Conservation (phyloP, 2,113 vertebrate species). For the Drymodes brunneopygia region DNA sequence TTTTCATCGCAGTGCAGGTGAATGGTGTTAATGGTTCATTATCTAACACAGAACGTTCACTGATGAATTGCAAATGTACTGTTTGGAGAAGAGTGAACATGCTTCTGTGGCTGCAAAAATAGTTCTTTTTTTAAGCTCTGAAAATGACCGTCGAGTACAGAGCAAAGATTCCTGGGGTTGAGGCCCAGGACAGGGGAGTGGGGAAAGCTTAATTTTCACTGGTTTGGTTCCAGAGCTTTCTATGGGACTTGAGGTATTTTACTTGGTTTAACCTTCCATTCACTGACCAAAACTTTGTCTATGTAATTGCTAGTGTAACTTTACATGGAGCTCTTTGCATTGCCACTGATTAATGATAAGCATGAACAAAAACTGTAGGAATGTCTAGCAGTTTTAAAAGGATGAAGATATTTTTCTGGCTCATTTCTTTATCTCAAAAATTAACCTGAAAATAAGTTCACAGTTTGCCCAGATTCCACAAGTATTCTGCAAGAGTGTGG, state of each 20-base stretch:
- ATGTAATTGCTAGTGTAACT: background rate
- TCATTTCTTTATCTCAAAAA: background rate
- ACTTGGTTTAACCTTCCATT: background rate
- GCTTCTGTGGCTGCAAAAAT: background rate
- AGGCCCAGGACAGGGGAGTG: background rate
- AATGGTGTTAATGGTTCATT: conserved; percentile 60
- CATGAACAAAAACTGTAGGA: background rate
- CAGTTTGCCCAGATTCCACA: background rate
- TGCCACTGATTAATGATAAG: background rate
- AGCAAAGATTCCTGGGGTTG: background rate
- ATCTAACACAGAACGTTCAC: conserved; percentile 31
- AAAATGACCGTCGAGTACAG: background rate
- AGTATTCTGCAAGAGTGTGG: background rate
- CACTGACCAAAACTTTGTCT: background rate
- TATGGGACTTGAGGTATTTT: background rate
- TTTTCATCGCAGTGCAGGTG: conserved; percentile 51
- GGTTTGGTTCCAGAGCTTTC: background rate
- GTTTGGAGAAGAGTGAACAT: background rate
- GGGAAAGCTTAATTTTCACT: background rate
- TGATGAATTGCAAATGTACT: conserved; percentile 26
- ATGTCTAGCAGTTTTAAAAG: background rate
- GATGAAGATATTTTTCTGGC: background rate
- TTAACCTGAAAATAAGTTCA: background rate
- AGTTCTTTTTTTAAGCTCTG: background rate
- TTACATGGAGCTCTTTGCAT: background rate